Evolutionary conservation across 2,888 invertebrate genomes (phyloP), one percentile per base, ranked within the genome.

Genomic region (Aromia moschata): DNA sequence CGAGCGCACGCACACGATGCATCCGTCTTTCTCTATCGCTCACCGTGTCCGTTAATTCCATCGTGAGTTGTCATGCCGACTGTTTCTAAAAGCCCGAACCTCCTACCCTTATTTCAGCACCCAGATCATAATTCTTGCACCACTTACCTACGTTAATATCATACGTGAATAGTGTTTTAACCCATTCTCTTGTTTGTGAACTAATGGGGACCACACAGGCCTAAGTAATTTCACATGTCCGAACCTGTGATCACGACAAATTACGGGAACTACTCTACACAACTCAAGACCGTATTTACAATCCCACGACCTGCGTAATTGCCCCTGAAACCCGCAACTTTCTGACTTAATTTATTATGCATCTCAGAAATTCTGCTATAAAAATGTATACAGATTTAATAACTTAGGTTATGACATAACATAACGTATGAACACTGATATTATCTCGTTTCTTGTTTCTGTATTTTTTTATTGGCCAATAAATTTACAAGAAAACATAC

Each of bases 101-200:
- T 79, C 79, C 79, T 80, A 79, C 80, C 79, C 78, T 71, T 74
- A 75, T 76, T 78, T 71, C 74, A 71, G 74, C 77, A 74, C 74
- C 75, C 73, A 70, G 69, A 75, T 77, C 77, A 76, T 79, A 79
- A 79, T 77, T 79, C 76, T 75, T 75, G 68, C 73, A 67, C 75
- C 75, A 77, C 74, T 78, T 77, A 75, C 55, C 49, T 43, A 58
- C 60, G 55, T 25, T 47, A 16, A 52, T 54, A 62, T 41, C 58
- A 44, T 41, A 41, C 60, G 57, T 47, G 54, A 58, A 63, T 62
- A 57, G 60, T 66, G 58, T 63, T 62, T 56, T 52, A 60, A 58
- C 52, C 51, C 58, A 44, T 45, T 30, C 53, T 56, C 56, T 47
- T 53, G 41, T 58, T 58, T 53, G 63, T 61, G 67, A 64, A 67